phyloP scores from a whole-genome alignment of 2,797 vertebrate species.

The Chelon labrosus region DNA sequence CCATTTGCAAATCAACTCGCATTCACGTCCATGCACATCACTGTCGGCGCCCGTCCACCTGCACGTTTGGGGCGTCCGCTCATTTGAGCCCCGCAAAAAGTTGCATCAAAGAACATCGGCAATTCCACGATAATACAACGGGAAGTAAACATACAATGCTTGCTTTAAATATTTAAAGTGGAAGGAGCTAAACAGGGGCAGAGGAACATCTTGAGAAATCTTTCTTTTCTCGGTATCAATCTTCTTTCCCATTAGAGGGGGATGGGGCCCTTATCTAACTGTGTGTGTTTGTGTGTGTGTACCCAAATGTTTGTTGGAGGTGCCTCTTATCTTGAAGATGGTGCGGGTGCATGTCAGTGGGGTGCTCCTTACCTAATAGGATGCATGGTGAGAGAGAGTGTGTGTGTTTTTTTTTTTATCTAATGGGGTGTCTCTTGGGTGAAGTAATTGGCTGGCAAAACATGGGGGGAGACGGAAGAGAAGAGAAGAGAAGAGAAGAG shows the following conservation, averaged over 20 bases:
- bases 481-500: conserved; percentile 4
- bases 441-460: conserved; percentile 68
- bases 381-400: conserved; percentile 47
- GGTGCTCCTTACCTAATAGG: conserved; percentile 67
- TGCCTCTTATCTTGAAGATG: conserved; percentile 55
- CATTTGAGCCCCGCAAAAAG: conserved; percentile 39
- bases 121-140: conserved; percentile 54
- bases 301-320: conserved; percentile 52
- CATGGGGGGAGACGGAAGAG: not conserved
- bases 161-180: conserved; percentile 80
- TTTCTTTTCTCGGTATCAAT: conserved; percentile 75
- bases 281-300: conserved; percentile 35
- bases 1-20: conserved; percentile 66
- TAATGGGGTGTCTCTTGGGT: conserved; percentile 72
- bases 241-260: conserved; percentile 72
- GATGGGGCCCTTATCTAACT: conserved; percentile 57
- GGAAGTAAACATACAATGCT: not conserved
- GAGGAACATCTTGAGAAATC: conserved; percentile 74
- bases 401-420: conserved; percentile 48
- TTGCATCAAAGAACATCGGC: conserved; percentile 56
- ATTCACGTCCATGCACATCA: conserved; percentile 56
- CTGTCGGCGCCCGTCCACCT: conserved; percentile 57
- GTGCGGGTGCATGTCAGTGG: conserved; percentile 46
- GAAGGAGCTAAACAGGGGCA: conserved; percentile 62
- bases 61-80: conserved; percentile 21